Base-by-base conservation (phyloP, 2,797 vertebrate species). In the Myotis pilosus region DNA sequence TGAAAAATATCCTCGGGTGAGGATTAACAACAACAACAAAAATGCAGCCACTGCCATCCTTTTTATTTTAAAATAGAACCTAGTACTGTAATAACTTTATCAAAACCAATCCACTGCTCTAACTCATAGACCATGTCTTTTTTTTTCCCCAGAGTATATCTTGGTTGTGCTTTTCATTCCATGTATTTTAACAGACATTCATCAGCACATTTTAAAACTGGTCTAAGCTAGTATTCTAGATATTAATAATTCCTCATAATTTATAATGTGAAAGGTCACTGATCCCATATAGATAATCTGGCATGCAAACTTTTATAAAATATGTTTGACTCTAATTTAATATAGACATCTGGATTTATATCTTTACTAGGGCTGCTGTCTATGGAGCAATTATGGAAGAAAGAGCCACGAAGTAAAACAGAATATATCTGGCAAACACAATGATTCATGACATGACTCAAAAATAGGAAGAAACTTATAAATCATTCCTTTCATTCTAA, bases 401-500 rank as follows among this genome's bases (percentile, higher is more conserved):
- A 91, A 57, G 55, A 93, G 92, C 38, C 20, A 78, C 3, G 1
- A 84, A 41, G 36, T 36, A 38, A 91, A 87, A 25, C 33, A 91
- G 64, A 96, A 69, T 25, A 89, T 88, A 47, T 68, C 53, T 89
- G 75, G 16, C 72, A 91, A 9, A 51, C 25, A 94, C 19, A 79
- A 1, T 86, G 89, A 95, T 85, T 74, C 87, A 89, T 83, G 60
- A 69, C 44, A 74, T 76, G 76, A 53, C 68, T 95, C 33, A 87
- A 72, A 89, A 89, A 15, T 60, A 83, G 74, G 64, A 72, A 82
- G 25, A 91, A 92, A 89, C 72, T 57, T 53, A 87, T 38, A 84
- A 94, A 94, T 94, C 82, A 96, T 91, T 91, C 15, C 9, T 89
- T 95, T 92, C 4, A 8, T 66, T 92, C 74, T 96, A 95, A 95